Conservation (phyloP, 2,888 invertebrate species). For the Hofmannophila pseudospretella region DNA sequence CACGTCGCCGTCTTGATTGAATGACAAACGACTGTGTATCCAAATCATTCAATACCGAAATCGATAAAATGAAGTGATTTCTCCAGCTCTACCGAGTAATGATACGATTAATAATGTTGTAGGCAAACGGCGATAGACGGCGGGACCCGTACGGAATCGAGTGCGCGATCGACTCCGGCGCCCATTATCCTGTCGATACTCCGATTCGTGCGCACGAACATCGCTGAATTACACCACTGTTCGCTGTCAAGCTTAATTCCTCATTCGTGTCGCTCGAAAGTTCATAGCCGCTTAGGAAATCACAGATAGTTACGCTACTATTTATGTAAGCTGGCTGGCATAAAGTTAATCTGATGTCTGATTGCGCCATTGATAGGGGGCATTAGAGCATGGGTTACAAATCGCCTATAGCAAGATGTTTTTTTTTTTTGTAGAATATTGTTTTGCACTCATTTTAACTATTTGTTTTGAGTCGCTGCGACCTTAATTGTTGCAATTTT, state of each 20-base stretch:
- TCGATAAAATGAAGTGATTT: slow-evolving; percentile 4
- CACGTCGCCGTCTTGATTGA: no score
- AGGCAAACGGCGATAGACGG: slow-evolving; percentile 45
- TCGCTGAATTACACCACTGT: slow-evolving; percentile 71
- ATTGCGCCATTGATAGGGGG: no score
- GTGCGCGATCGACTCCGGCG: slow-evolving; percentile 36
- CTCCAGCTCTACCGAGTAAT: slow-evolving; percentile 22
- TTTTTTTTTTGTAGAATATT: no score
- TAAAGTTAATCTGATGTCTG: neutral
- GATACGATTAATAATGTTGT: slow-evolving; percentile 54
- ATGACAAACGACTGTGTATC: no score
- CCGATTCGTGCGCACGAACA: slow-evolving; percentile 71
- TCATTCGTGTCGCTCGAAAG: slow-evolving; percentile 66
- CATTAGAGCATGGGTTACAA: no score
- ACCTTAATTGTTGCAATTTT: no score
- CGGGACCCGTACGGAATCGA: slow-evolving; percentile 40
- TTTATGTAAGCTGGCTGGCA: neutral
- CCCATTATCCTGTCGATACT: slow-evolving; percentile 73
- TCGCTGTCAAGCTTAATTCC: slow-evolving; percentile 74
- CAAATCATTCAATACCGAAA: no score
- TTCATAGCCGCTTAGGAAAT: slow-evolving; percentile 25
- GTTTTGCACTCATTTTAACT: no score
- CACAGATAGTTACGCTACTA: slow-evolving; percentile 7
- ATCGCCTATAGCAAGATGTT: no score
- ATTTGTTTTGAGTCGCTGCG: no score